Conservation (phyloP, 64 coral and sea anemone genomes). For the Montipora efflorescens region DNA sequence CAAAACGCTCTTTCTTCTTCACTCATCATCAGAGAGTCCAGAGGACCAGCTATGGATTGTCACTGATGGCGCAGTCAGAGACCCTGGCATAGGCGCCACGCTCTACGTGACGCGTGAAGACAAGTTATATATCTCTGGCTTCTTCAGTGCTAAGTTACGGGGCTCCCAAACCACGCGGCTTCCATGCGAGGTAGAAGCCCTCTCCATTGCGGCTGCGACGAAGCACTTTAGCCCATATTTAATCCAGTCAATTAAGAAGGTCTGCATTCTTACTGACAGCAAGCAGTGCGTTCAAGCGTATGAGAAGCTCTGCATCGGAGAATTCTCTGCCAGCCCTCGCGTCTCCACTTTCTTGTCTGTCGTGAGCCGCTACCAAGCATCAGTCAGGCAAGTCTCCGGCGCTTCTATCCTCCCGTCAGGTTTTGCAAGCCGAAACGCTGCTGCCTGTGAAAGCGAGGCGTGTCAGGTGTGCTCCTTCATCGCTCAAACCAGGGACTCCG, state of each 20-base stretch:
- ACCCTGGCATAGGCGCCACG: conserved; percentile 12
- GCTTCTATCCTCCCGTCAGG: conserved; percentile 36
- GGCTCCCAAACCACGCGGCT: not conserved
- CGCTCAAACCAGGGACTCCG: not conserved
- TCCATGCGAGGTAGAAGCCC: too few relatives aligned
- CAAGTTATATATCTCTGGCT: conserved; percentile 18
- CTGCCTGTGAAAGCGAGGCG: conserved; percentile 17
- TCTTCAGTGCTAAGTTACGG: conserved; percentile 47
- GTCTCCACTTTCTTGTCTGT: too few relatives aligned
- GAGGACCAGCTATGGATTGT: conserved; percentile 1
- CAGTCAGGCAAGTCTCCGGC: conserved; percentile 23
- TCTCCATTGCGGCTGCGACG: conserved; percentile 23
- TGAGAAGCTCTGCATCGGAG: too few relatives aligned
- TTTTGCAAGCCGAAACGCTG: conserved; percentile 48
- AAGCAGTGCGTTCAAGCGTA: too few relatives aligned
- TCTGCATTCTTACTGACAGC: conserved; percentile 27
- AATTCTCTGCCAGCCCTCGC: too few relatives aligned
- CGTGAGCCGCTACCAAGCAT: too few relatives aligned
- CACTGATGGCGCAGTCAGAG: too few relatives aligned
- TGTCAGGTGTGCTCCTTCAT: conserved; percentile 31
- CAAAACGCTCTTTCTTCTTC: too few relatives aligned
- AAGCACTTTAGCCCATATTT: conserved; percentile 45
- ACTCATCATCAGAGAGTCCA: not conserved
- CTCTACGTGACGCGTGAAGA: too few relatives aligned
- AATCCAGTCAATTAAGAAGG: not conserved